phyloP scores from a whole-genome alignment of 2,888 invertebrate genomes.

The Habrosyne pyritoides region DNA sequence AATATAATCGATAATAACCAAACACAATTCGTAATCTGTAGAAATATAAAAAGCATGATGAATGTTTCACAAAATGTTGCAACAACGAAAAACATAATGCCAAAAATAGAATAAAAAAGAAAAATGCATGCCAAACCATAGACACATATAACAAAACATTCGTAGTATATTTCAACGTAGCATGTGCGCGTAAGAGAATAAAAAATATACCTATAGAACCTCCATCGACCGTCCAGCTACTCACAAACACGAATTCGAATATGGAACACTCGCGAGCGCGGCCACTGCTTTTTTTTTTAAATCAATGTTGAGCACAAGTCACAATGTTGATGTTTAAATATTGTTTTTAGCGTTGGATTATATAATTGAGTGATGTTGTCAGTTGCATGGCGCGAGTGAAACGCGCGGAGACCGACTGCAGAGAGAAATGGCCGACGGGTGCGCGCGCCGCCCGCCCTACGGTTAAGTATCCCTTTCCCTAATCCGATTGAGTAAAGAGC shows the following conservation, averaged over 20 bases:
- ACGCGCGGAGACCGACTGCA: conserved; percentile 74
- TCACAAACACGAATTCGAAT: conserved; percentile 8
- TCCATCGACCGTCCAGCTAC: conserved; percentile 15
- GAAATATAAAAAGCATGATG: not conserved
- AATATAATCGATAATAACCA: not conserved
- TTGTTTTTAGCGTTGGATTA: conserved; percentile 46
- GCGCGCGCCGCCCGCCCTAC: conserved; percentile 80
- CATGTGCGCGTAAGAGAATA: conserved; percentile 2
- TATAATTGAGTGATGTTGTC: conserved; percentile 56
- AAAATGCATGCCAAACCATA: not conserved
- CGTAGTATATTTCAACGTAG: not conserved
- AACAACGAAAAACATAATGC: not conserved
- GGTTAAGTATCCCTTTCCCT: conserved; percentile 42
- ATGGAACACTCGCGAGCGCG: not conserved
- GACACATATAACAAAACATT: not conserved
- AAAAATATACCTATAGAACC: conserved; percentile 14
- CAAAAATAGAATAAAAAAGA: not conserved
- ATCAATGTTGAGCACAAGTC: conserved; percentile 13
- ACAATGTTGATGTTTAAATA: conserved; percentile 27
- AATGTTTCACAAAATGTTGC: not conserved
- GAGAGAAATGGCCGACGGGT: conserved; percentile 73
- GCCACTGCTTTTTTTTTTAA: conserved; percentile 7
- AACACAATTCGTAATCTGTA: not conserved
- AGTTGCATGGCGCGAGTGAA: conserved; percentile 68
- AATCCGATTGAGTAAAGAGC: conserved; percentile 13